phyloP scores from a whole-genome alignment of 2,113 vertebrate genomes.

The Lepus americanus region DNA sequence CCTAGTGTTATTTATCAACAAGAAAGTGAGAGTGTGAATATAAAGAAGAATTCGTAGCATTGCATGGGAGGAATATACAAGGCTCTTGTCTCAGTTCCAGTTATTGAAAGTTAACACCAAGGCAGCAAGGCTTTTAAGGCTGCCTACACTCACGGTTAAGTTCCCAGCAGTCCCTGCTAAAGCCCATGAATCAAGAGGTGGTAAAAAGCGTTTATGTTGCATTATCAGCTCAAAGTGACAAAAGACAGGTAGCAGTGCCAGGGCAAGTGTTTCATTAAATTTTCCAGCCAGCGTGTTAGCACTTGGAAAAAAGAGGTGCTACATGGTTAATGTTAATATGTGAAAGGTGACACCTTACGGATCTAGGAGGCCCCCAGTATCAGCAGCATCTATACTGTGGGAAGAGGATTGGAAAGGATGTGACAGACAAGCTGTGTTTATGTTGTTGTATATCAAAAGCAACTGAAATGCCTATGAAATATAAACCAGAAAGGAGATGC shows the following conservation, averaged over 20 bases:
- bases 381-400: background rate
- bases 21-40: constrained; percentile 22
- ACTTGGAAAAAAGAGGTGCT: constrained; percentile 48
- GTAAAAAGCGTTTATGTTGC: constrained; percentile 60
- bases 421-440: constrained; percentile 8
- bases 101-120: constrained; percentile 60
- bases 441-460: constrained; percentile 6
- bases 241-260: constrained; percentile 71
- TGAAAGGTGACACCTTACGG: constrained; percentile 60
- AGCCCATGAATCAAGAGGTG: background rate
- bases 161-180: constrained; percentile 39
- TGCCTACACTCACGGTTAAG: background rate
- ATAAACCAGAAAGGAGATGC: background rate
- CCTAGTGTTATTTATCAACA: constrained; percentile 77
- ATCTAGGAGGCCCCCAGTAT: constrained; percentile 45
- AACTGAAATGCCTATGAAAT: background rate
- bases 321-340: constrained; percentile 72
- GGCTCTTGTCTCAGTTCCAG: constrained; percentile 52
- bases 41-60: constrained; percentile 35
- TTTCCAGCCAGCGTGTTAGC: constrained; percentile 67
- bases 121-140: constrained; percentile 48
- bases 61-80: background rate
- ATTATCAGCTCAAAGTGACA: constrained; percentile 65
- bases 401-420: constrained; percentile 44
- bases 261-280: constrained; percentile 73